Base-by-base conservation (phyloP, 2,113 vertebrate species). In the Zosterops pallidus region DNA sequence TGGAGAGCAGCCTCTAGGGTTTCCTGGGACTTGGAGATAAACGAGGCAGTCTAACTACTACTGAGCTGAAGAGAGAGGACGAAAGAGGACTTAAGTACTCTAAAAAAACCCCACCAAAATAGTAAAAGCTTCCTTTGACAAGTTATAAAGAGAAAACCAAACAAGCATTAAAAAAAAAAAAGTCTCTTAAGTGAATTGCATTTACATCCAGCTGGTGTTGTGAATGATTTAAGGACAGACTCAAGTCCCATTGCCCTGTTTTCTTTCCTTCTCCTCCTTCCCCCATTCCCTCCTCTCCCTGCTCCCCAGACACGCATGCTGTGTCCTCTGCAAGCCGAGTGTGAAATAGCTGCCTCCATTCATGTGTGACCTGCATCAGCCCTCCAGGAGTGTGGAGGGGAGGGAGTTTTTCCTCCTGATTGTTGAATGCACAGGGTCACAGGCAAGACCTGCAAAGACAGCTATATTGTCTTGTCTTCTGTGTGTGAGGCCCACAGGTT, bases 331-430 rank as follows among this genome's bases (percentile, higher is more conserved):
- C 84, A 94, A 96, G 70, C 83, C 95, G 83, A 94, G 89, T 71
- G 94, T 95, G 94, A 97, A 96, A 96, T 93, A 90, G 70, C 70
- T 83, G 90, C 88, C 57, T 94, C 88, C 88, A 62, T 21, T 69
- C 92, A 69, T 72, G 63, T 90, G 79, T 92, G 92, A 95, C 94
- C 85, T 72, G 49, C 70, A 56, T 22, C 59, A 76, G 59, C 59
- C 70, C 75, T 62, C 41, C 0, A 0, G 72, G 88, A 94, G 20
- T 1, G 0, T 10, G 31, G 20, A 76, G 26, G 6, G 9, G 25
- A 90, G 88, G 49, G 57, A 90, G 37, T 5, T 94, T 86, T 82
- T 49, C 44, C 53, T 84, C 46, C 65, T 69, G 74, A 23, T 12
- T 72, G 23, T 50, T 72, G 46, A 72, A 72, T 9, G 37, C 74